phyloP scores from a whole-genome alignment of 2,888 invertebrate genomes.

The Folsomia candida region DNA sequence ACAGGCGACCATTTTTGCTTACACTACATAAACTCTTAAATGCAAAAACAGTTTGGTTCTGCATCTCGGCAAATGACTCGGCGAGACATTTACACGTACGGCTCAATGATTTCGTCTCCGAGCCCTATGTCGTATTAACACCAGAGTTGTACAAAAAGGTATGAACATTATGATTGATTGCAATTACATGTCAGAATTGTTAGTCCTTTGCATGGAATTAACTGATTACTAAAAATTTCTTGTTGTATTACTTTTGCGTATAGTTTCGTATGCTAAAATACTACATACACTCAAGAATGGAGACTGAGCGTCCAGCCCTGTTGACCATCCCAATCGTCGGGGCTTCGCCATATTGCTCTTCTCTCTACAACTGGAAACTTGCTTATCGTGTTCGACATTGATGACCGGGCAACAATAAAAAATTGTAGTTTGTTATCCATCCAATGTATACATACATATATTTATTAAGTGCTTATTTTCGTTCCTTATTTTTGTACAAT shows the following conservation, averaged over 20 bases:
- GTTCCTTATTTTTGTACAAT: too few species aligned
- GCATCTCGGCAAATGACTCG: constrained; percentile 36
- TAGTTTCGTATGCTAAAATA: constrained; percentile 44
- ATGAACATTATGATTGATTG: constrained; percentile 1
- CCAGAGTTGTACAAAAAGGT: constrained; percentile 32
- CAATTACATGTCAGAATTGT: not conserved
- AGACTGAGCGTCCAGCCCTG: constrained; percentile 41
- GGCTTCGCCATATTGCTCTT: constrained; percentile 3
- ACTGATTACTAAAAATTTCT: constrained; percentile 4
- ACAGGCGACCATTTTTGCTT: too few species aligned
- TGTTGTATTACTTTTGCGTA: constrained; percentile 11
- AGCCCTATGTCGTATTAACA: constrained; percentile 4
- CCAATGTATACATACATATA: too few species aligned
- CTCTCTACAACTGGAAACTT: not conserved
- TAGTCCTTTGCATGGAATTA: not conserved
- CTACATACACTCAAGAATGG: constrained; percentile 46
- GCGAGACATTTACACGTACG: constrained; percentile 42
- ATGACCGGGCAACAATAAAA: too few species aligned
- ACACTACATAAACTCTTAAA: too few species aligned
- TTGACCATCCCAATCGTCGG: constrained; percentile 30
- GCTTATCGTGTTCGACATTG: not conserved
- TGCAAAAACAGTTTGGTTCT: constrained; percentile 45
- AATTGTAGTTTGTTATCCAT: too few species aligned
- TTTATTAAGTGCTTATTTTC: too few species aligned
- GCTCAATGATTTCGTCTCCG: constrained; percentile 44